phyloP scores from a whole-genome alignment of 2,797 vertebrate genomes.

The Pantherophis vulpinus region DNA sequence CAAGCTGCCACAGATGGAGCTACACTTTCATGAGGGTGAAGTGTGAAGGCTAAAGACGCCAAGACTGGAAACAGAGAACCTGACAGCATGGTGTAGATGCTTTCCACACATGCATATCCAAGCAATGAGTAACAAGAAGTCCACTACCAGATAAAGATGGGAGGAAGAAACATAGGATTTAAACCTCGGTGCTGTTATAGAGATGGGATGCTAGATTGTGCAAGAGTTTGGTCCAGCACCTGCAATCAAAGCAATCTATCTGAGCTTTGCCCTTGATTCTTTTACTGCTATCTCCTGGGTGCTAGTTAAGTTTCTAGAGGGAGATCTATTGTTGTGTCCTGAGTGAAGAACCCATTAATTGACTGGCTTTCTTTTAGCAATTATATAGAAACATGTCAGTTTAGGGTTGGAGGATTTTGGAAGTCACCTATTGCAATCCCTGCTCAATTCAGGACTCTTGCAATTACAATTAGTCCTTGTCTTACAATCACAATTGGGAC shows the following conservation, averaged over 20 bases:
- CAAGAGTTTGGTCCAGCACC: not conserved
- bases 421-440: not conserved
- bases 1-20: conserved; percentile 25
- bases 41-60: not conserved
- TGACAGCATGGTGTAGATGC: not conserved
- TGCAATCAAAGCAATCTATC: not conserved
- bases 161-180: not conserved
- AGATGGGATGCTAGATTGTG: not conserved
- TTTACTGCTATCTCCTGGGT: not conserved
- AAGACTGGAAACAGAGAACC: not conserved
- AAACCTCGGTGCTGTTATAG: not conserved
- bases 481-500: too few species aligned
- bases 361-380: not conserved
- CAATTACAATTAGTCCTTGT: not conserved
- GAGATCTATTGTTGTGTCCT: not conserved
- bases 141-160: not conserved
- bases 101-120: not conserved
- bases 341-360: not conserved
- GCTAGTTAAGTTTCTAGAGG: not conserved
- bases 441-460: not conserved
- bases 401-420: not conserved
- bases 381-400: not conserved
- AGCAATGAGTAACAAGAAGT: not conserved
- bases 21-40: not conserved
- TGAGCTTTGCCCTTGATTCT: not conserved